Percentiles rank a stretch among this genome's conserved stretches.
Conservation (phyloP, 30 jellyfish, hydroid and myxozoan genomes). For the Hydractinia symbiolongicarpus region DNA sequence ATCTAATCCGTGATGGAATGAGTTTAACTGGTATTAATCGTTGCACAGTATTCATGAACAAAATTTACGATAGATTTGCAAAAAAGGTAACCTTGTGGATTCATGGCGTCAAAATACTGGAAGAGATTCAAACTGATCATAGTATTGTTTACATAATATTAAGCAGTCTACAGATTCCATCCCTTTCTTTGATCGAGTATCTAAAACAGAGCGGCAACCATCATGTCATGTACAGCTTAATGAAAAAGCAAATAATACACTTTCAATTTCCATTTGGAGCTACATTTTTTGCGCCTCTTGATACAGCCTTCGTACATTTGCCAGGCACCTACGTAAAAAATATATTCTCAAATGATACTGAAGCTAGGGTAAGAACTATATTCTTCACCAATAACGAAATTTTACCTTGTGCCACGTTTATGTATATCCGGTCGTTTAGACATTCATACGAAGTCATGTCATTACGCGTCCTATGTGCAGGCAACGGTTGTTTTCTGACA, state of each 20-base stretch:
- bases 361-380: constrained; percentile 14
- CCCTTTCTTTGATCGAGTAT: background rate
- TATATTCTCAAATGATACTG: constrained; percentile 1
- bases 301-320: constrained; percentile 2
- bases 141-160: background rate
- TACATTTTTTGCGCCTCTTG: constrained; percentile 21
- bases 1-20: constrained; percentile 8
- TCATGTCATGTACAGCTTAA: background rate
- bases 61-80: background rate
- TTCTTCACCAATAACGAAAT: background rate
- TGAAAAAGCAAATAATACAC: constrained; percentile 7
- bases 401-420: background rate
- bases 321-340: constrained; percentile 12
- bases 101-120: background rate
- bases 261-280: constrained; percentile 25
- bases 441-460: constrained; percentile 20
- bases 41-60: background rate
- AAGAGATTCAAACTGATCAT: background rate
- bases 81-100: background rate
- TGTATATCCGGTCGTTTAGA: background rate
- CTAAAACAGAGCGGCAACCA: constrained; percentile 11
- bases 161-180: background rate
- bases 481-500: constrained; percentile 8
- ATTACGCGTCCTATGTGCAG: constrained; percentile 27
- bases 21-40: background rate